phyloP scores from a whole-genome alignment of 1,140 invertebrate species.

The Drosophila equinoxialis region DNA sequence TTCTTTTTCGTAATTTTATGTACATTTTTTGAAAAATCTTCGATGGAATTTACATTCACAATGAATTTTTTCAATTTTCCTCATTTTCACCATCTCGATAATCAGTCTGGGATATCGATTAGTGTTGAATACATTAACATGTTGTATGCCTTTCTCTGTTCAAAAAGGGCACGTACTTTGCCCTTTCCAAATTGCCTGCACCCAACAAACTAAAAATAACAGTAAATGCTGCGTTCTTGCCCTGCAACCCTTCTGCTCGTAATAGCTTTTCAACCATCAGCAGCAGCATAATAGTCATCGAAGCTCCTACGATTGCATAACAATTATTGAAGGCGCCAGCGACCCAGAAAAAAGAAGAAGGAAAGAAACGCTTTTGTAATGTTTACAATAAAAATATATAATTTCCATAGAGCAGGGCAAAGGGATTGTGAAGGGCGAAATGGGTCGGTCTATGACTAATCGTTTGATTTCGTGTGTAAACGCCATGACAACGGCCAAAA shows the following conservation, averaged over 20 bases:
- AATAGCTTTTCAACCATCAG: no score
- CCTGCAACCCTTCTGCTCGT: slow-evolving; percentile 15
- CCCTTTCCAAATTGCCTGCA: background rate
- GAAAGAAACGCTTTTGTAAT: slow-evolving; percentile 10
- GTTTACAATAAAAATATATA: slow-evolving; percentile 13
- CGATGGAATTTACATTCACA: background rate
- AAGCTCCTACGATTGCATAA: slow-evolving; percentile 50
- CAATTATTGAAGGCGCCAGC: slow-evolving; percentile 27
- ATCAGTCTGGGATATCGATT: slow-evolving; percentile 22
- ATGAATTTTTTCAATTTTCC: background rate
- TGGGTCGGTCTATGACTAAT: slow-evolving; percentile 50
- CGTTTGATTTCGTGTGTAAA: slow-evolving; percentile 55
- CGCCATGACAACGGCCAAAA: slow-evolving; percentile 45
- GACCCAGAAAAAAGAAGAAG: background rate
- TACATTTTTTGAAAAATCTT: background rate
- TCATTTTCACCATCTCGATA: no score
- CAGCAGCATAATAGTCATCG: slow-evolving; percentile 16
- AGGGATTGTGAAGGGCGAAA: background rate
- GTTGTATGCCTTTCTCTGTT: slow-evolving; percentile 11
- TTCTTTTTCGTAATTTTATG: no score
- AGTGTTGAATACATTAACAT: slow-evolving; percentile 33
- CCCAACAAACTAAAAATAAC: slow-evolving; percentile 28
- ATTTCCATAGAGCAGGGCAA: background rate
- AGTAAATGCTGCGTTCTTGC: slow-evolving; percentile 29
- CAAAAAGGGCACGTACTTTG: slow-evolving; percentile 28